Conservation (phyloP, 2,888 invertebrate species). For the Kryphioiulus occultus region DNA sequence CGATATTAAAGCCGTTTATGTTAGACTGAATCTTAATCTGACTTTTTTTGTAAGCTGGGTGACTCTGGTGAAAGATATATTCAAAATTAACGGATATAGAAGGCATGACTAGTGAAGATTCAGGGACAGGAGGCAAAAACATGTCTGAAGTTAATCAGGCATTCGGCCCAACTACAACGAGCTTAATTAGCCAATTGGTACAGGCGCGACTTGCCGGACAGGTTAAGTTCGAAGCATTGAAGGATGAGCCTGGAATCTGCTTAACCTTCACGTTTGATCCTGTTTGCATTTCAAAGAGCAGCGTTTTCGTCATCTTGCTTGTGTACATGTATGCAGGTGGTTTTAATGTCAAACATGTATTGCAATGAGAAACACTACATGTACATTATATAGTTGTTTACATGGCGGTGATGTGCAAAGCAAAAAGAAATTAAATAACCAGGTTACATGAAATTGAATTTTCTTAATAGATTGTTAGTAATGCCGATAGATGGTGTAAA, state of each 20-base stretch:
- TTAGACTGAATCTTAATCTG: constrained; percentile 14
- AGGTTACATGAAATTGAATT: too few species aligned
- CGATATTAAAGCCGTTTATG: constrained; percentile 11
- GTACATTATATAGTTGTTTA: too few species aligned
- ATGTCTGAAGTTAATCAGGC: neutral
- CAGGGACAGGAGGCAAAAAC: neutral
- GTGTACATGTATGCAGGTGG: too few species aligned
- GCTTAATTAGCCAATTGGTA: neutral
- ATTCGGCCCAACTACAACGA: neutral
- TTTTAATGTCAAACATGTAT: too few species aligned
- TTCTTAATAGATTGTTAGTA: too few species aligned
- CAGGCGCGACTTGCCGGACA: neutral
- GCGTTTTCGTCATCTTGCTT: too few species aligned
- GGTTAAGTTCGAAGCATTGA: neutral
- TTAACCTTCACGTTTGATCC: too few species aligned
- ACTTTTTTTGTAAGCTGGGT: neutral
- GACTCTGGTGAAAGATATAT: neutral
- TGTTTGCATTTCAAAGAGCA: too few species aligned
- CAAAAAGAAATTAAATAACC: too few species aligned
- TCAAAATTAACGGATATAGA: neutral
- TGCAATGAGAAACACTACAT: too few species aligned
- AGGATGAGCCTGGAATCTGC: neutral
- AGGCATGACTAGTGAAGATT: neutral
- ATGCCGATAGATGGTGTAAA: too few species aligned
- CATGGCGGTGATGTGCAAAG: too few species aligned